Evolutionary conservation across 2,888 invertebrate species (phyloP), one percentile per base, ranked within the genome.

Genomic region (Cyclophora punctaria): DNA sequence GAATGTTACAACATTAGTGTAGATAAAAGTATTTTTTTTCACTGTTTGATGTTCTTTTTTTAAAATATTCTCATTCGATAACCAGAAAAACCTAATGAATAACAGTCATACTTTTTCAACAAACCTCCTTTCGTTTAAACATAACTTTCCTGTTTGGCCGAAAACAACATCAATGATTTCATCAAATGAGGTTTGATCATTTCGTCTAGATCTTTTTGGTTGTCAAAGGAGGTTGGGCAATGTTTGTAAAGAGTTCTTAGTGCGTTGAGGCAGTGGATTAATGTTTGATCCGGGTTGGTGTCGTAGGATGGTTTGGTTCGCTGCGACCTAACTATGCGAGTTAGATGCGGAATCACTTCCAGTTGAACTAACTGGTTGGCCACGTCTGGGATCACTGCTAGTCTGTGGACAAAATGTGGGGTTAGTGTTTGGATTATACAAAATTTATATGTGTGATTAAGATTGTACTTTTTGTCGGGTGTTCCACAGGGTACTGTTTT

Each of bases 101-200:
- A 20, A 20, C 20, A 20, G 20, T 20, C 20, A 20, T 20, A 20
- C 20, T 20, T 20, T 20, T 20, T 37, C 37, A 37, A 37, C 37
- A 5, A 37, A 37, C 5, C 37, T 34, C 20, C 20, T 20, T 20
- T 20, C 37, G 5, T 7, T 83, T 79, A 95, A 44, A 95, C 95
- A 73, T 94, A 94, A 73, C 95, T 95, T 76, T 95, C 95, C 73
- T 93, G 93, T 63, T 93, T 92, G 35, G 93, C 92, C 0, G 95
- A 94, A 77, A 94, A 95, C 41, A 93, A 87, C 75, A 95, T 91
- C 60, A 95, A 93, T 0, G 95, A 94, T 71, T 95, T 95, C 81
- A 95, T 90, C 6, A 95, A 82, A 67, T 93, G 91, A 1, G 95
- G 94, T 69, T 92, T 90, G 50, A 95, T 91, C 75, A 95, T 89